phyloP scores from a whole-genome alignment of 1,140 invertebrate species.

The Drosophila insularis region DNA sequence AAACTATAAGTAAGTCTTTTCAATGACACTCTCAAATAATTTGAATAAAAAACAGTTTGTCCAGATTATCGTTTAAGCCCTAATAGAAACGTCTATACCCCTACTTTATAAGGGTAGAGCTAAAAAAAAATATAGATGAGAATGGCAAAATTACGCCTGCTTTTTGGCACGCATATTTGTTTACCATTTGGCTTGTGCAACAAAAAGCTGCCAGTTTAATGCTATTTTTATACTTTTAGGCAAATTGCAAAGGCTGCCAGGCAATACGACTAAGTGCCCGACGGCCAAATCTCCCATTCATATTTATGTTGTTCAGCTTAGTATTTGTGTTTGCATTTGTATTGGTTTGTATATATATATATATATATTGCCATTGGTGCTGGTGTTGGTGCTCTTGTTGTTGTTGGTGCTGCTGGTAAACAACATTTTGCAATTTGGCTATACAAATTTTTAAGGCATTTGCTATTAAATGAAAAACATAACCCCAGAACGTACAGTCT shows the following conservation, averaged over 20 bases:
- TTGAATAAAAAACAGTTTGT: too few relatives aligned
- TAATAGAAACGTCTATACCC: background rate
- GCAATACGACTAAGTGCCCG: constrained; percentile 66
- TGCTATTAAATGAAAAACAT: background rate
- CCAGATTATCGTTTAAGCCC: too few relatives aligned
- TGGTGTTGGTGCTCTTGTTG: constrained; percentile 18
- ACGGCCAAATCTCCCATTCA: constrained; percentile 38
- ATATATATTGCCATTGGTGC: background rate
- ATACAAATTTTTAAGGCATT: constrained; percentile 31
- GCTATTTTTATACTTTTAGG: constrained; percentile 70
- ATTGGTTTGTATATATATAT: constrained; percentile 13
- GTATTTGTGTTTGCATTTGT: constrained; percentile 31
- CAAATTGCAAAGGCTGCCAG: constrained; percentile 62
- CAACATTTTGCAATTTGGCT: constrained; percentile 60
- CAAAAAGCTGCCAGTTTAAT: constrained; percentile 47
- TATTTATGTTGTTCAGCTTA: constrained; percentile 11
- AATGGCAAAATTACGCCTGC: constrained; percentile 16
- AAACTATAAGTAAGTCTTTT: too few relatives aligned
- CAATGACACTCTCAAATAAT: too few relatives aligned
- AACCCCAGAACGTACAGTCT: background rate
- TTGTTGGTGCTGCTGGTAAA: constrained; percentile 52
- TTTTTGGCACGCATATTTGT: constrained; percentile 70
- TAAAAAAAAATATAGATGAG: background rate
- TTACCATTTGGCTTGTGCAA: constrained; percentile 60
- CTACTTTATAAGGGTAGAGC: background rate